Base-by-base conservation (phyloP, 2,113 vertebrate species). In the Hippoglossus stenolepis region DNA sequence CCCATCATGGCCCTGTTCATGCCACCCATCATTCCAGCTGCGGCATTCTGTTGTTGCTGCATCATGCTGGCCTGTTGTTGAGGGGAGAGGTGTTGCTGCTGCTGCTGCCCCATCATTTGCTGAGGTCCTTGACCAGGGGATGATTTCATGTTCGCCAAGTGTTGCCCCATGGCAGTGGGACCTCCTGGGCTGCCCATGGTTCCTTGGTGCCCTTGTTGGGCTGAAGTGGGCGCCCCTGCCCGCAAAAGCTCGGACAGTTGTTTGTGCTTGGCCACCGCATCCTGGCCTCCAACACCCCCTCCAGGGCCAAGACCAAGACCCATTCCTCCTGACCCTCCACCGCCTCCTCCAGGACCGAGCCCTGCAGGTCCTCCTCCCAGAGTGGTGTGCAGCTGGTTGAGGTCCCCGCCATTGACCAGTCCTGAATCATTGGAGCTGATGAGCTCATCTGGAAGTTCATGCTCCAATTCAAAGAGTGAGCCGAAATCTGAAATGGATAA, bases 231-330 rank as follows among this genome's bases (percentile, higher is more conserved):
- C 87, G 85, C 90, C 82, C 96, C 96, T 64, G 97, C 96, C 59
- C 97, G 96, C 53, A 99, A 85, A 83, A 99, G 94, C 92, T 99
- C 98, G 14, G 98, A 99, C 51, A 99, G 94, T 82, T 99, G 98
- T 93, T 99, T 99, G 93, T 99, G 98, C 93, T 99, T 99, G 87
- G 97, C 97, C 76, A 97, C 98, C 76, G 97, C 98, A 90, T 99
- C 97, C 92, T 97, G 97, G 17, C 87, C 91, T 26, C 86, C 87
- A 6, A 83, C 75, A 35, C 85, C 64, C 28, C 86, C 90, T 24
- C 85, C 89, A 24, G 89, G 54, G 11, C 90, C 85, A 12, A 92
- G 87, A 1, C 91, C 97, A 87, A 97, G 96, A 58, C 88, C 92
- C 70, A 92, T 84, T 71, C 84, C 90, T 69, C 90, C 87, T 70